Evolutionary conservation across 1,140 invertebrate genomes (phyloP).

Genomic region (Hycleus phaleratus): DNA sequence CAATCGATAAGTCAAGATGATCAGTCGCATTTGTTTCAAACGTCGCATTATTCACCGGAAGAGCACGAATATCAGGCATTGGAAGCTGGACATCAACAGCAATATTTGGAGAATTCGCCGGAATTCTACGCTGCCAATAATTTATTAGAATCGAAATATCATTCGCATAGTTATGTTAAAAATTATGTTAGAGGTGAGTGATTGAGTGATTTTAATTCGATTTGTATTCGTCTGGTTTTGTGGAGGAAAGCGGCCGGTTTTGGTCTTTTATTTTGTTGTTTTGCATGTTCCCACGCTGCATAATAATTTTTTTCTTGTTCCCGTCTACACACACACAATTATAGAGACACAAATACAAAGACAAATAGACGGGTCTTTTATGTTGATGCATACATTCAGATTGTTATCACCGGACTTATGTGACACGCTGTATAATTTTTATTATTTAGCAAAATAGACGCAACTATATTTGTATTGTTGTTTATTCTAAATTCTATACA

Average conservation of each 20-base stretch:
- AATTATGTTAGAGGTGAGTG: slow-evolving; percentile 57
- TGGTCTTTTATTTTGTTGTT: not conserved
- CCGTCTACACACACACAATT: not conserved
- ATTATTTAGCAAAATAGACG: no score
- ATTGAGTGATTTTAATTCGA: not conserved
- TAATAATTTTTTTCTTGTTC: not conserved
- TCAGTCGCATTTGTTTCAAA: slow-evolving; percentile 34
- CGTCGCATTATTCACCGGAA: slow-evolving; percentile 50
- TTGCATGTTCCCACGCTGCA: not conserved
- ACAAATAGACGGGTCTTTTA: no score
- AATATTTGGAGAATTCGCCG: slow-evolving; percentile 58
- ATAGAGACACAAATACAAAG: not conserved
- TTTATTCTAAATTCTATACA: no score
- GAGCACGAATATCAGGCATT: slow-evolving; percentile 65
- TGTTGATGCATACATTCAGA: no score
- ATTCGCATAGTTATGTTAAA: slow-evolving; percentile 57
- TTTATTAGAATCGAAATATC: slow-evolving; percentile 59
- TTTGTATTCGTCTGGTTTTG: not conserved
- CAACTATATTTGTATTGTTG: no score
- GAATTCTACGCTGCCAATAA: slow-evolving; percentile 64
- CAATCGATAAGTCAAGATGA: slow-evolving; percentile 29
- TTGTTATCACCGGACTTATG: no score
- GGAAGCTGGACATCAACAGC: slow-evolving; percentile 48
- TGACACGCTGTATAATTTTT: no score
- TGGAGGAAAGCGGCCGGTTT: not conserved